Evolutionary conservation across 2,797 vertebrate genomes (phyloP).

Genomic region (Chaenodraco wilsoni): DNA sequence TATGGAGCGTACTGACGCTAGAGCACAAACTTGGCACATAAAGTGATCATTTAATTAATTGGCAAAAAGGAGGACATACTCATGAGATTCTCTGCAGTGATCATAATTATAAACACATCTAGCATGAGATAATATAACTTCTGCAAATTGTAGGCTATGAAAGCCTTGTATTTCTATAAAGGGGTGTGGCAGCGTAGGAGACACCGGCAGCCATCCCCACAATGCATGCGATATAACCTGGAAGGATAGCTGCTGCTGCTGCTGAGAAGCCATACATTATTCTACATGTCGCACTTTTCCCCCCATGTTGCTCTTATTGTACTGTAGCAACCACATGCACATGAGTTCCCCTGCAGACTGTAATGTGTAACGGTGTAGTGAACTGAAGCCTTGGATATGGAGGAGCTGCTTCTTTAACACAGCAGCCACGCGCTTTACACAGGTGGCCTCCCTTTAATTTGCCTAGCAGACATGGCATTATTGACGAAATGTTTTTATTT

Average conservation of each 20-base stretch:
- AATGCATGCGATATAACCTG: slow-evolving; percentile 10
- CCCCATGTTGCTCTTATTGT: not conserved
- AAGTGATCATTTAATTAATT: not conserved
- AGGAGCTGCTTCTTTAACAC: not conserved
- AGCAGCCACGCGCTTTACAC: not conserved
- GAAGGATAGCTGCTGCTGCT: not conserved
- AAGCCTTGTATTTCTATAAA: slow-evolving; percentile 42
- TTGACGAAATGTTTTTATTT: not conserved
- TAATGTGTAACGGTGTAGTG: not conserved
- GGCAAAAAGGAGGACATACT: not conserved
- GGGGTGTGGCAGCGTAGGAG: slow-evolving; percentile 73
- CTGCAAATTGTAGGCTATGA: not conserved
- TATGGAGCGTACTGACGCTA: slow-evolving; percentile 18
- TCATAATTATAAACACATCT: not conserved
- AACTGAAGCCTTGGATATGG: not conserved
- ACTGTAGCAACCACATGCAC: slow-evolving; percentile 11
- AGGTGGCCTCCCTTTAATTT: slow-evolving; percentile 22
- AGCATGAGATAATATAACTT: slow-evolving; percentile 23
- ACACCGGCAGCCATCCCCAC: slow-evolving; percentile 33
- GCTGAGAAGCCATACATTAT: slow-evolving; percentile 16
- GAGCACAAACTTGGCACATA: slow-evolving; percentile 34
- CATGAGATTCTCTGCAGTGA: slow-evolving; percentile 5
- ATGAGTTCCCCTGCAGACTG: not conserved
- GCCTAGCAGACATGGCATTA: not conserved
- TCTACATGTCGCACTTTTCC: not conserved